Conservation (phyloP, 2,888 invertebrate species). For the Shargacucullia verbasci region DNA sequence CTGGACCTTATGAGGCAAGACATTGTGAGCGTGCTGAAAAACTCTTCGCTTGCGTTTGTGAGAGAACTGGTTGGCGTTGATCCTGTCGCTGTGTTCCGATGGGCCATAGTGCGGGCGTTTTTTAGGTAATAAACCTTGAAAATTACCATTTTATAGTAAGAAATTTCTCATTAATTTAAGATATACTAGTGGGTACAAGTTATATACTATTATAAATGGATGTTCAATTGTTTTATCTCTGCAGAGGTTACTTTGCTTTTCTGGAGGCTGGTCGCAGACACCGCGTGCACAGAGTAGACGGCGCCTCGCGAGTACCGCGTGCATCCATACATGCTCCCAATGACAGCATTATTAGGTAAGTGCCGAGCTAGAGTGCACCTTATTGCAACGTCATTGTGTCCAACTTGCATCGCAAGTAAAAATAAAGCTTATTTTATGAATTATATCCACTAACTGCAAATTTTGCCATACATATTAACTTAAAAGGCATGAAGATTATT, state of each 20-base stretch:
- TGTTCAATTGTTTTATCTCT: conserved; percentile 9
- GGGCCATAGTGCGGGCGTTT: conserved; percentile 97
- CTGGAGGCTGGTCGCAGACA: conserved; percentile 94
- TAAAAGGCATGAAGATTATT: conserved; percentile 64
- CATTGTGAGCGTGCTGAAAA: conserved; percentile 97
- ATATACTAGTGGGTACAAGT: too few species aligned
- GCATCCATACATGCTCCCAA: conserved; percentile 91
- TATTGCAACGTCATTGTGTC: conserved; percentile 58
- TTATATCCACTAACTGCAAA: conserved; percentile 61
- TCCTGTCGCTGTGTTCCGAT: conserved; percentile 97
- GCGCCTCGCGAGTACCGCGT: conserved; percentile 86
- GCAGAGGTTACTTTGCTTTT: conserved; percentile 96
- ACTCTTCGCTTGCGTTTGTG: conserved; percentile 97
- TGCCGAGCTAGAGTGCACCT: background rate
- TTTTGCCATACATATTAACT: conserved; percentile 60
- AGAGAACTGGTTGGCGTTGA: conserved; percentile 97
- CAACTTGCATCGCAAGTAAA: conserved; percentile 61
- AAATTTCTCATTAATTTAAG: too few species aligned
- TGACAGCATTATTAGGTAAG: conserved; percentile 91
- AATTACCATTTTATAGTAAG: too few species aligned
- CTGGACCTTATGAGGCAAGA: conserved; percentile 98
- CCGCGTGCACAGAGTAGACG: conserved; percentile 90
- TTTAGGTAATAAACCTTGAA: conserved; percentile 86
- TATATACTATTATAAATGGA: too few species aligned
- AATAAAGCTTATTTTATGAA: conserved; percentile 58